These are phyloP conservation scores for Phalacrocorax brasilianus DNA, from an alignment of 2,113 vertebrate species.

Conservation along the genomic window DNA sequence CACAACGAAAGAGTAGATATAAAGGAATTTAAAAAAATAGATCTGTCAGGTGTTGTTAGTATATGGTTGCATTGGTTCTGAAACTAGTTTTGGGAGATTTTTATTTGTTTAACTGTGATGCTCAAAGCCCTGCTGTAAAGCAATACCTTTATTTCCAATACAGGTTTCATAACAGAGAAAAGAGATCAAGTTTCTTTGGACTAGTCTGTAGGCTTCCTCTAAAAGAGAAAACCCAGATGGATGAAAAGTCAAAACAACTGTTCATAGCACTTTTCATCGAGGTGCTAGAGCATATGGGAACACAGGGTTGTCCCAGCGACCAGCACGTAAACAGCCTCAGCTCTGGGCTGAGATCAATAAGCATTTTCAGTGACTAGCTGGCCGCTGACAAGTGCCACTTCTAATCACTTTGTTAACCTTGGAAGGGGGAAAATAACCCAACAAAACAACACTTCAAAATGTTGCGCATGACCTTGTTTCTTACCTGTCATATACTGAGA, in stretches of 20 bases:
- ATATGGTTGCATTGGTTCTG: neutral
- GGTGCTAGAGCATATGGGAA: neutral
- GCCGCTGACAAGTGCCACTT: neutral
- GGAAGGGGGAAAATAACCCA: neutral
- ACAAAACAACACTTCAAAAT: neutral
- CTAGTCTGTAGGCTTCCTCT: neutral
- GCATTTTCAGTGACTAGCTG: neutral
- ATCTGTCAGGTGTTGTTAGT: neutral
- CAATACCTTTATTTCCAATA: neutral
- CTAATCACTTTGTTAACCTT: neutral
- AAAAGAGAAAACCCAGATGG: neutral
- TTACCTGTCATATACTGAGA: neutral
- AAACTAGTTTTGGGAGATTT: neutral
- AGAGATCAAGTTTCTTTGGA: neutral
- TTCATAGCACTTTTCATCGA: neutral
- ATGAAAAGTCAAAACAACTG: neutral
- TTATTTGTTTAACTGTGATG: neutral
- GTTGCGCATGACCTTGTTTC: neutral
- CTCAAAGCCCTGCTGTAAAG: neutral
- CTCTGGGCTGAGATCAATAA: neutral
- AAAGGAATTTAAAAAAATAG: neutral
- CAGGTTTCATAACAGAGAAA: neutral
- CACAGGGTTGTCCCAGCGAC: neutral
- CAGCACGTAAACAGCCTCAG: neutral
- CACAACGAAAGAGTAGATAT: neutral